phyloP scores from a whole-genome alignment of 2,888 invertebrate species.

The Pandemis cinnamomeana region DNA sequence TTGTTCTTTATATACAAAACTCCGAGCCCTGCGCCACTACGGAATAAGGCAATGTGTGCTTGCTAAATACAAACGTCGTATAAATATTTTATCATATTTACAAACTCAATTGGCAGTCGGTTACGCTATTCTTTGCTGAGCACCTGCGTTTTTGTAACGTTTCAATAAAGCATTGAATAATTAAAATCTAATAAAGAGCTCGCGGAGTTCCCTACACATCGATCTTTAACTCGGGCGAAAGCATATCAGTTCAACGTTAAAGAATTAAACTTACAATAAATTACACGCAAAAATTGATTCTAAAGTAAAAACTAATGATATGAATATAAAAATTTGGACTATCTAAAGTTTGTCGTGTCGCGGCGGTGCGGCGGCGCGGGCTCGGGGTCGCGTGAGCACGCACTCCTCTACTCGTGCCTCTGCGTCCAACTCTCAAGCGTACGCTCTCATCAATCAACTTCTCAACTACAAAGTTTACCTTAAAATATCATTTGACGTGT shows the following conservation, averaged over 20 bases:
- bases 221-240: slow-evolving; percentile 29
- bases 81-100: slow-evolving; percentile 77
- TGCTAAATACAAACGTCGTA: slow-evolving; percentile 67
- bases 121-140: slow-evolving; percentile 63
- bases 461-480: slow-evolving; percentile 64
- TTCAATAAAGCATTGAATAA: slow-evolving; percentile 73
- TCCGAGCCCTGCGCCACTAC: slow-evolving; percentile 69
- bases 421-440: slow-evolving; percentile 62
- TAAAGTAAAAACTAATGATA: slow-evolving; percentile 84
- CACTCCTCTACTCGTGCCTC: slow-evolving; percentile 58
- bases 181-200: slow-evolving; percentile 62
- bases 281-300: slow-evolving; percentile 70
- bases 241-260: slow-evolving; percentile 62
- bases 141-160: slow-evolving; percentile 69
- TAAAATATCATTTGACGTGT: slow-evolving; percentile 59
- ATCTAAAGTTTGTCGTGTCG: slow-evolving; percentile 72
- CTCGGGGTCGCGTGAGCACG: slow-evolving; percentile 55
- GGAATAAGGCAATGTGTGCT: slow-evolving; percentile 73
- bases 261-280: slow-evolving; percentile 68
- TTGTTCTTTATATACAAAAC: slow-evolving; percentile 79
- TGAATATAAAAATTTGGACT: slow-evolving; percentile 81
- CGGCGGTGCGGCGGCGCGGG: slow-evolving; percentile 56
- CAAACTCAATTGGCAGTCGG: slow-evolving; percentile 76
- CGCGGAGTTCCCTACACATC: slow-evolving; percentile 8
- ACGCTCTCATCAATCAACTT: slow-evolving; percentile 62